Base-by-base conservation (phyloP, 2,888 invertebrate genomes). In the Ennomos fuscantarius region DNA sequence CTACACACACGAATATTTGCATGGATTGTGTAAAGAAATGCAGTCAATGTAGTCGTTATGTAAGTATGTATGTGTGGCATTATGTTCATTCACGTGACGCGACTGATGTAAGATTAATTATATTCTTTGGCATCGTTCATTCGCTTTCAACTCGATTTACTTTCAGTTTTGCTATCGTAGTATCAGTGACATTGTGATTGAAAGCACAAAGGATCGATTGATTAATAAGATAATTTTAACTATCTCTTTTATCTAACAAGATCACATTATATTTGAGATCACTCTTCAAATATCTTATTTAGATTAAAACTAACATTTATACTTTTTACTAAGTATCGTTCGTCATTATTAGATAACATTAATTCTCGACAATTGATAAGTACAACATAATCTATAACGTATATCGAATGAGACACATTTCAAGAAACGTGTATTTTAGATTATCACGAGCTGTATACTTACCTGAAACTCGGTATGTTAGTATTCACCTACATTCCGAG, bases 81-180 rank as follows among this genome's bases (percentile, higher is more conserved):
- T 24, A 50, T 51, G 49, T 50, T 55, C 58, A 63, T 55, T 54
- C 59, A 58, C 59, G 40, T 60, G 60, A 58, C 58, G 55, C 42
- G 54, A 52, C 50, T 69, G 66, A 70, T 67, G 68, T 70, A 62
- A 74, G 69, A 76, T 72, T 68, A 70, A 74, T 76, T 68, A 70
- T 72, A 72, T 74, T 73, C 51, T 69, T 67, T 74, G 70, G 69
- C 69, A 65, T 67, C 70, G 65, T 71, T 70, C 71, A 69, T 72
- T 79, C 69, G 76, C 80, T 79, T 80, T 79, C 74, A 61, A 66
- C 73, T 73, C 55, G 70, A 58, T 56, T 56, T 40, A 44, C 73
- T 74, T 73, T 75, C 71, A 15, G 53, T 74, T 74, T 69, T 68
- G 62, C 55, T 63, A 62, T 68, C 65, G 62, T 65, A 60, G 69